Evolutionary conservation across 1,140 invertebrate genomes (phyloP).

Genomic region (Drosophila gunungcola): DNA sequence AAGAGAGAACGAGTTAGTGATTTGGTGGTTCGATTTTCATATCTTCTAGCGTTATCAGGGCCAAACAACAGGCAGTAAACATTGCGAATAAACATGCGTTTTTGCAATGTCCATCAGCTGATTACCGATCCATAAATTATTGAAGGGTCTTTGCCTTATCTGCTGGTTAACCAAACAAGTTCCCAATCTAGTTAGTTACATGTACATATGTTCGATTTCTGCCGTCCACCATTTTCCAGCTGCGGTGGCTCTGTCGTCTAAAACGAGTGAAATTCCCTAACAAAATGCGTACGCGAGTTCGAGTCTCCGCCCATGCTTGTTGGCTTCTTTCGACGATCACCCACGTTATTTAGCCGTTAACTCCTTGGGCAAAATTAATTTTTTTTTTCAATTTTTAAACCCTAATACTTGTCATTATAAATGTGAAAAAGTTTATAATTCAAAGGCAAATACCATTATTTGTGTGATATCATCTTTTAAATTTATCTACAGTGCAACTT

Average conservation of each 20-base stretch:
- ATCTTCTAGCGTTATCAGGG: slow-evolving; percentile 55
- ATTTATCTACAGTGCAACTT: slow-evolving; percentile 11
- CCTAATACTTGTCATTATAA: background rate
- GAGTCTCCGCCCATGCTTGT: slow-evolving; percentile 68
- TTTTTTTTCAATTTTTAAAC: slow-evolving; percentile 37
- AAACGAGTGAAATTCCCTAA: slow-evolving; percentile 30
- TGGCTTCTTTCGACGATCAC: slow-evolving; percentile 72
- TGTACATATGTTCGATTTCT: background rate
- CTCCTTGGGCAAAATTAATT: slow-evolving; percentile 70
- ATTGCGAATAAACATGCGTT: slow-evolving; percentile 38
- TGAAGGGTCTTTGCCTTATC: background rate
- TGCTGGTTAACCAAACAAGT: slow-evolving; percentile 9
- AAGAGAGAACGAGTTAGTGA: slow-evolving; percentile 7
- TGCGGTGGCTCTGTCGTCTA: slow-evolving; percentile 46
- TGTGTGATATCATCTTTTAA: slow-evolving; percentile 29
- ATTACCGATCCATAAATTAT: slow-evolving; percentile 3
- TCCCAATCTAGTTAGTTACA: background rate
- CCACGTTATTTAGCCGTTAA: slow-evolving; percentile 76
- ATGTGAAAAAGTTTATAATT: background rate
- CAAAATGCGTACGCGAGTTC: slow-evolving; percentile 32
- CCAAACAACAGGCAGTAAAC: slow-evolving; percentile 58
- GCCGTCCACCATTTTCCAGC: background rate
- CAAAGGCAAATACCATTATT: background rate
- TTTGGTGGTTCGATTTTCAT: background rate
- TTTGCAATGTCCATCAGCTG: slow-evolving; percentile 27